Base-by-base conservation (phyloP, 2,113 vertebrate genomes). In the Eurypyga helias region DNA sequence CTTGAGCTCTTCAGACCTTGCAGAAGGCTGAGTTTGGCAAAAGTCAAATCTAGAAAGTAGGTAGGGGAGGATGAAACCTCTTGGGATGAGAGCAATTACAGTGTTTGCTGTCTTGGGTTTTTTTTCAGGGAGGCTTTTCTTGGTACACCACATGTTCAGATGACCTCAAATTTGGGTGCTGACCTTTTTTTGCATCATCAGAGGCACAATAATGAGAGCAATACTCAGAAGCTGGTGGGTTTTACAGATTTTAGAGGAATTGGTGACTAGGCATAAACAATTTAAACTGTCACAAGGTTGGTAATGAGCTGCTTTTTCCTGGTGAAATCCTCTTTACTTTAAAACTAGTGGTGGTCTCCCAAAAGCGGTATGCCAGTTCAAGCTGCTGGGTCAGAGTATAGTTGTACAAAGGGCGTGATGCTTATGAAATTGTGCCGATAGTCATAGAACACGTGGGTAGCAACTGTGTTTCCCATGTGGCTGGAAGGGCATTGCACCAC, bases 371-470 rank as follows among this genome's bases (percentile, higher is more conserved):
- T 10, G 13, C 13, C 6, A 24, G 26, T 29, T 10, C 13, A 54
- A 52, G 48, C 57, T 60, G 3, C 6, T 49, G 25, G 25, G 5
- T 25, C 23, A 46, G 31, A 31, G 8, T 33, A 3, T 21, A 38
- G 38, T 17, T 24, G 23, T 33, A 21, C 8, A 19, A 29, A n/a
- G 3, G 3, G 11, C n/a, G n/a, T 15, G 13, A 5, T 31, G 31
- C 19, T 8, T 4, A 21, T 62, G 26, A 71, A 49, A 8, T 49
- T 2, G 2, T 57, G 19, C 28, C 9, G 14, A 16, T 18, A 45
- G 18, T 51, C 5, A 1, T 19, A 23, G 54, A 67, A 71, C 21
- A 11, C 2, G 0, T 6, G 38, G 17, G 26, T 9, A 17, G 41
- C 26, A 9, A 3, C 23, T 17, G 2, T 17, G 12, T 38, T 82